A percentile compares a stretch with the other conserved stretches of the same genome.
Conservation (phyloP, 2,888 invertebrate species). For the Slavum lentiscoides region DNA sequence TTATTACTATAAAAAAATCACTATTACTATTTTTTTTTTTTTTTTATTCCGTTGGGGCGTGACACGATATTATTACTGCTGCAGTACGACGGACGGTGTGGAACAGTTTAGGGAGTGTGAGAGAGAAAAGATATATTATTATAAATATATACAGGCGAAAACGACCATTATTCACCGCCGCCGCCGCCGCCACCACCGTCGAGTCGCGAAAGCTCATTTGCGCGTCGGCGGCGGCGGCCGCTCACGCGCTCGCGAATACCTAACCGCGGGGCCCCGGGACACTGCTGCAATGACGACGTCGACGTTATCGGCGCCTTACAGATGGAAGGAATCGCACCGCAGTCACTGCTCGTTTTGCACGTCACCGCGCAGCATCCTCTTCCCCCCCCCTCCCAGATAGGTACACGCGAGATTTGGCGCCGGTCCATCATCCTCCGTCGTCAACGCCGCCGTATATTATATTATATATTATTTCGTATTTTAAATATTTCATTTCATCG, state of each 20-base stretch:
- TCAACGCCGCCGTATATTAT: neutral
- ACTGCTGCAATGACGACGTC: neutral
- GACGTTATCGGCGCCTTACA: conserved; percentile 51
- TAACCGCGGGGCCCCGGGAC: too few relatives aligned
- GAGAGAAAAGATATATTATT: neutral
- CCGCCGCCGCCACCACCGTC: neutral
- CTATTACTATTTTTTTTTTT: too few relatives aligned
- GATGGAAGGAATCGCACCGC: conserved; percentile 40
- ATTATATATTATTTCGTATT: too few relatives aligned
- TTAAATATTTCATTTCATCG: too few relatives aligned
- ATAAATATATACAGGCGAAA: neutral
- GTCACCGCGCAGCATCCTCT: conserved; percentile 19
- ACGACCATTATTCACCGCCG: conserved; percentile 46
- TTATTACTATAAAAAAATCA: too few relatives aligned
- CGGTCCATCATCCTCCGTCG: conserved; percentile 43
- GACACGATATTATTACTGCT: conserved; percentile 11
- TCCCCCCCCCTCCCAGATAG: neutral
- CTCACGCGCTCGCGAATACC: neutral
- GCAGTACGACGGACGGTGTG: neutral
- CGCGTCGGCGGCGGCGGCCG: neutral
- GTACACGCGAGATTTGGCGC: conserved; percentile 24
- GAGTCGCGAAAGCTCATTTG: conserved; percentile 16
- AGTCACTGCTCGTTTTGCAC: conserved; percentile 24
- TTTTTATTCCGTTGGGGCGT: conserved; percentile 40
- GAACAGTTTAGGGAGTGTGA: neutral